Conservation (phyloP, 2,797 vertebrate species). For the Sphenodon punctatus region DNA sequence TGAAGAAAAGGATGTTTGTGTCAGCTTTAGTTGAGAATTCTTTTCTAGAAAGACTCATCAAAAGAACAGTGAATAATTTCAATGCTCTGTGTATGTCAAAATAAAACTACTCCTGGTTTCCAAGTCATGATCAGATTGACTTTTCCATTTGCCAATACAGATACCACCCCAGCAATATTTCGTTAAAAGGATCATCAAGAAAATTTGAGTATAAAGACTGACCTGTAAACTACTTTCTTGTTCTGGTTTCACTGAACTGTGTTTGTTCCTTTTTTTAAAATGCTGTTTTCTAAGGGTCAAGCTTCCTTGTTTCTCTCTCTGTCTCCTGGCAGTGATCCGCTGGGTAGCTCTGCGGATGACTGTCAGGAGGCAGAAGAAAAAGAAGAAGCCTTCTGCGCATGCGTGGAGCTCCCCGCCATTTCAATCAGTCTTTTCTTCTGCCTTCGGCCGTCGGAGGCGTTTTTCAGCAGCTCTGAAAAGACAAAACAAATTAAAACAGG, state of each 20-base stretch:
- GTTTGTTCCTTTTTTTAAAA: slow-evolving; percentile 35
- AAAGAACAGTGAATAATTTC: slow-evolving; percentile 34
- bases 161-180: neutral
- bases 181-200: neutral
- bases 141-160: neutral
- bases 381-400: too few species aligned
- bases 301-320: neutral
- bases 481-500: too few species aligned
- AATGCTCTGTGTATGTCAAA: slow-evolving; percentile 30
- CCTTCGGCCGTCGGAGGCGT: too few species aligned
- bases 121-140: slow-evolving; percentile 41
- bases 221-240: slow-evolving; percentile 9
- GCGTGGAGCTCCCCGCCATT: too few species aligned
- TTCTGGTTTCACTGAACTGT: neutral
- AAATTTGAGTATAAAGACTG: neutral
- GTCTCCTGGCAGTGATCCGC: too few species aligned
- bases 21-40: slow-evolving; percentile 7
- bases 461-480: too few species aligned
- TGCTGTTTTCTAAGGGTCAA: slow-evolving; percentile 11
- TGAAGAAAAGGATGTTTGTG: neutral
- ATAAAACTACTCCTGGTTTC: slow-evolving; percentile 49
- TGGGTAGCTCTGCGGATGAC: too few species aligned
- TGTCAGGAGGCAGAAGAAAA: too few species aligned
- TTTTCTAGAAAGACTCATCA: slow-evolving; percentile 8
- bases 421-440: too few species aligned